phyloP scores from a whole-genome alignment of 2,888 invertebrate genomes.

The Muscina levida region DNA sequence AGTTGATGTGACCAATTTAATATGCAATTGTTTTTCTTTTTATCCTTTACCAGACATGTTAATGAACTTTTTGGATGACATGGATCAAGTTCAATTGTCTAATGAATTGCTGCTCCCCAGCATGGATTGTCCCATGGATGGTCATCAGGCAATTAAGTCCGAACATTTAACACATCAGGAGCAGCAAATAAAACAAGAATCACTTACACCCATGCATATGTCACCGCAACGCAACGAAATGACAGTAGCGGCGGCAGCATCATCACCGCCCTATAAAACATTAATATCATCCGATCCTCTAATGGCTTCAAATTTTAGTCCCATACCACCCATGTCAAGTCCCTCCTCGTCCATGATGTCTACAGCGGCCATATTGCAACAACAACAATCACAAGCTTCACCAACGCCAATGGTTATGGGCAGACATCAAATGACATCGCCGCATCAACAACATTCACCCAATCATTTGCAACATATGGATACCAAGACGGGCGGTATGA shows the following conservation, averaged over 20 bases:
- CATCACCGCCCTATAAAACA: constrained; percentile 71
- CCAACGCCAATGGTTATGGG: constrained; percentile 37
- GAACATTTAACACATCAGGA: constrained; percentile 68
- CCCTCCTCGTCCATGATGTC: constrained; percentile 56
- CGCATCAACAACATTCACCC: constrained; percentile 68
- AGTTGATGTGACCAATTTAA: too few relatives aligned
- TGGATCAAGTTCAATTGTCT: constrained; percentile 74
- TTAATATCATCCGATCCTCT: constrained; percentile 71
- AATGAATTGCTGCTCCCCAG: constrained; percentile 70
- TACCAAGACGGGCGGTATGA: constrained; percentile 47
- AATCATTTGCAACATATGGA: constrained; percentile 72
- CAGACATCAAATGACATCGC: constrained; percentile 57
- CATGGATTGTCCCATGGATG: constrained; percentile 69
- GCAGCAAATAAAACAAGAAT: constrained; percentile 70
- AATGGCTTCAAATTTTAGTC: constrained; percentile 73
- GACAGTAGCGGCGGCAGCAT: constrained; percentile 31
- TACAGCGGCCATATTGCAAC: constrained; percentile 42
- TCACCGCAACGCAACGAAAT: constrained; percentile 54
- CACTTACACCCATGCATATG: constrained; percentile 55
- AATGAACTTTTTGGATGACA: constrained; percentile 76
- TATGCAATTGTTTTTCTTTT: not conserved
- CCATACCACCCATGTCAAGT: constrained; percentile 60
- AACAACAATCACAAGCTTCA: constrained; percentile 25
- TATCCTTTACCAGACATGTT: constrained; percentile 72
- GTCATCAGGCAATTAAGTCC: constrained; percentile 61